Evolutionary conservation across 2,888 invertebrate species (phyloP), one percentile per base, ranked within the genome.

Genomic region (Mongoloraphidia duomilia): DNA sequence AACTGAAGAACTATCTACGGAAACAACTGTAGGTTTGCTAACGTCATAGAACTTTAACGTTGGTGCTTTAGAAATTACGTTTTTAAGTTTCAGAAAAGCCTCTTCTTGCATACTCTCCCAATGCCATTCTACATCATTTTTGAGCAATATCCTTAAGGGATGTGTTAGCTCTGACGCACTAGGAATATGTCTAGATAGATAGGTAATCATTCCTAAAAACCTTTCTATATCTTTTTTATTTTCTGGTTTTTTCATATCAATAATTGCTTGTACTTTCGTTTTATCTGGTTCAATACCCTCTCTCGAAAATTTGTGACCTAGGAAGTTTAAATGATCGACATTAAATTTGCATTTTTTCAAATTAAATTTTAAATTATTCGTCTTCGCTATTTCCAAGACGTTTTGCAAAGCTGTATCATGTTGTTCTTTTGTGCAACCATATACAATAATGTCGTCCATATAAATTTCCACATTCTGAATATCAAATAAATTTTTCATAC

Each of bases 401-500:
- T 49, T 39, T 8, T 44, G 43, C 2, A 62, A 17, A 14, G 50
- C 49, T 33, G 46, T 26, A 47, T 59, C 49, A 54, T 60, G 57
- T 52, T 61, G 57, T 47, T 55, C 17, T 41, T 50, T 43, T 35
- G 17, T 48, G 46, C 36, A 52, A 10, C 56, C 56, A 44, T 51
- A 59, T 9, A 61, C 44, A 33, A 61, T 41, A 8, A 61, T 45
- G 52, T 61, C 60, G 53, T 62, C 60, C 34, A 60, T 52, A 49
- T 58, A 57, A 8, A 55, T 52, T 37, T 52, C 53, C 9, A 58
- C 56, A 13, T 58, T 59, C 46, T 53, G 48, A 9, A 56, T 41
- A 11, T 49, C 34, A 36, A 59, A 53, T 8, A 54, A 46, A 34
- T 51, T 9, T n/a, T 44, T 47, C 36, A 54, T 49, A 10, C 33